Base-by-base conservation (phyloP, 2,113 vertebrate genomes). In the Chaetorhynchus papuensis region DNA sequence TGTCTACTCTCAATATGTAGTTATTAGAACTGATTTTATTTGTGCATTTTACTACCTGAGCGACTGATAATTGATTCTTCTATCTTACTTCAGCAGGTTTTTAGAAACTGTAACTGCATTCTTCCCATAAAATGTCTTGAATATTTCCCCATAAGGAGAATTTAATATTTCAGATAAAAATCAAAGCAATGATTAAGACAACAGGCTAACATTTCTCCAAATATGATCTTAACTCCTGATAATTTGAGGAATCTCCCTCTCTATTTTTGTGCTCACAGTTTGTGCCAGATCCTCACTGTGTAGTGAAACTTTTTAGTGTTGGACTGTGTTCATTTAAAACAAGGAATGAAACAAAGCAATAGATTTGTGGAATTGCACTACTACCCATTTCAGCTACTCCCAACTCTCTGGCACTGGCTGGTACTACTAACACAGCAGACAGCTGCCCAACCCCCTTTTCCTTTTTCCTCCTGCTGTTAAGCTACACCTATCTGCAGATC, bases 401-500 rank as follows among this genome's bases (percentile, higher is more conserved):
- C 72, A 69, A 1, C 88, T 90, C 91, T 87, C 90, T 94, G 89
- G 90, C 84, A 79, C 83, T 89, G 57, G 82, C 54, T 94, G 53
- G 68, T 47, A 77, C 52, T 82, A 44, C 52, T 71, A 81, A 77
- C 61, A 45, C 49, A 93, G 81, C 86, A 90, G 17, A 89, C 59
- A 92, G 71, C 47, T 90, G 63, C 60, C 76, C 83, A 71, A 12
- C 27, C 76, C 53, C 85, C 57, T 49, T 69, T 66, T 63, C 45
- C 50, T 69, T 86, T 77, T 83, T 71, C 57, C 75, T 76, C 92
- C 87, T 9, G 84, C 96, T 96, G 94, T 95, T 96, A 94, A 79
- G 92, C 79, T 97, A 87, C 91, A 95, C 96, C 93, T 97, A 94
- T 97, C 96, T 97, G 92, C 74, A 95, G 91, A 96, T 96, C 96